phyloP scores from a whole-genome alignment of 1,140 invertebrate species.

The Megalopta genalis region DNA sequence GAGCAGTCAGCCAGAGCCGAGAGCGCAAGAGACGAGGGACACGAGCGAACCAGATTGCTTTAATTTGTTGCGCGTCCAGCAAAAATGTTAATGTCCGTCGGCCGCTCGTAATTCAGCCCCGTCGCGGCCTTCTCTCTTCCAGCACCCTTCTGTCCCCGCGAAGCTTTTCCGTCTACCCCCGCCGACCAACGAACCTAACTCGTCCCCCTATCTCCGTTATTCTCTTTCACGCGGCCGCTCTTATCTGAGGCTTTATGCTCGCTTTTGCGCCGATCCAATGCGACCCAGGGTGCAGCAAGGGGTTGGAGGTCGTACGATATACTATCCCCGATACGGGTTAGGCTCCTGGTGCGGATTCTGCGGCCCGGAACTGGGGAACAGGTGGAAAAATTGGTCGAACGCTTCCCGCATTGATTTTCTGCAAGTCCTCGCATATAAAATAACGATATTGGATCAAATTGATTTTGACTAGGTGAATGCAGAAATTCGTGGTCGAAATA shows the following conservation, averaged over 20 bases:
- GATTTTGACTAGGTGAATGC: no score
- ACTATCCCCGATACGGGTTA: no score
- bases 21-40: conserved; percentile 59
- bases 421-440: no score
- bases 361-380: no score
- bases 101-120: conserved; percentile 72
- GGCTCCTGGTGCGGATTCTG: no score
- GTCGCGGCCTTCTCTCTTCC: conserved; percentile 38
- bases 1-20: conserved; percentile 30
- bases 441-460: no score
- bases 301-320: background rate
- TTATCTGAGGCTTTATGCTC: conserved; percentile 75
- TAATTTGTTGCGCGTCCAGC: conserved; percentile 74
- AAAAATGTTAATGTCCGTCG: conserved; percentile 75
- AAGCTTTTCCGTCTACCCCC: conserved; percentile 32
- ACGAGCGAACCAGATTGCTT: conserved; percentile 73
- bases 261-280: conserved; percentile 69
- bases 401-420: no score
- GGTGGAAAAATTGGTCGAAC: no score
- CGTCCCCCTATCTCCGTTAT: conserved; percentile 9
- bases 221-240: conserved; percentile 58
- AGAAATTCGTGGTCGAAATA: no score
- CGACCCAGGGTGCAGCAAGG: conserved; percentile 44
- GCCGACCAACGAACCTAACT: background rate
- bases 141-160: background rate